These are phyloP conservation scores for Aricia artaxerxes DNA, from an alignment of 2,888 invertebrate species.

Conservation along the genomic window DNA sequence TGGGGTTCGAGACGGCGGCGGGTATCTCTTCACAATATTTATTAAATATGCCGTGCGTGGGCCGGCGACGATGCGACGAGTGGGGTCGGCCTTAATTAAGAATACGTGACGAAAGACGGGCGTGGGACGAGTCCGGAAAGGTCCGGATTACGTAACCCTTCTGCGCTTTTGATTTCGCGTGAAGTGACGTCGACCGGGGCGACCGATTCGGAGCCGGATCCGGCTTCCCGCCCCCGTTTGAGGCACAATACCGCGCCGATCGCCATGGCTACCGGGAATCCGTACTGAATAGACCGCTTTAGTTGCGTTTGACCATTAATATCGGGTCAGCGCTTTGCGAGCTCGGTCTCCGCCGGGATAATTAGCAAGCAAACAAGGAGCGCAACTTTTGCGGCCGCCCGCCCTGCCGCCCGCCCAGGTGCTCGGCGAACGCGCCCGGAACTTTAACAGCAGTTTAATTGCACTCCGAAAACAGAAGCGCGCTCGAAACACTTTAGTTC, in stretches of 20 bases:
- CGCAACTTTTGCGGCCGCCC: constrained; percentile 64
- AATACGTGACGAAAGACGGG: constrained; percentile 81
- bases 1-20: constrained; percentile 22
- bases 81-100: constrained; percentile 79
- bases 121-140: constrained; percentile 76
- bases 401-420: constrained; percentile 62
- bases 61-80: constrained; percentile 72
- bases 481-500: constrained; percentile 73
- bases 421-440: constrained; percentile 74
- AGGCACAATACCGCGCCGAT: constrained; percentile 72
- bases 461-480: constrained; percentile 76
- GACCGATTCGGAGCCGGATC: constrained; percentile 77
- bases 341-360: constrained; percentile 70
- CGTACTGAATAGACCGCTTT: constrained; percentile 63
- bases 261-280: constrained; percentile 69
- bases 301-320: constrained; percentile 72
- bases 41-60: constrained; percentile 54
- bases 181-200: constrained; percentile 70
- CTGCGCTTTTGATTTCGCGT: constrained; percentile 79
- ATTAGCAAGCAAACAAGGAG: constrained; percentile 78
- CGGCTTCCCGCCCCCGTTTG: constrained; percentile 76
- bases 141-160: constrained; percentile 79
- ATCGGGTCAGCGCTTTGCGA: constrained; percentile 69
- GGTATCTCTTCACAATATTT: constrained; percentile 49
- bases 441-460: constrained; percentile 80